Base-by-base conservation (phyloP, 2,797 vertebrate genomes). In the Pipistrellus pipistrellus region DNA sequence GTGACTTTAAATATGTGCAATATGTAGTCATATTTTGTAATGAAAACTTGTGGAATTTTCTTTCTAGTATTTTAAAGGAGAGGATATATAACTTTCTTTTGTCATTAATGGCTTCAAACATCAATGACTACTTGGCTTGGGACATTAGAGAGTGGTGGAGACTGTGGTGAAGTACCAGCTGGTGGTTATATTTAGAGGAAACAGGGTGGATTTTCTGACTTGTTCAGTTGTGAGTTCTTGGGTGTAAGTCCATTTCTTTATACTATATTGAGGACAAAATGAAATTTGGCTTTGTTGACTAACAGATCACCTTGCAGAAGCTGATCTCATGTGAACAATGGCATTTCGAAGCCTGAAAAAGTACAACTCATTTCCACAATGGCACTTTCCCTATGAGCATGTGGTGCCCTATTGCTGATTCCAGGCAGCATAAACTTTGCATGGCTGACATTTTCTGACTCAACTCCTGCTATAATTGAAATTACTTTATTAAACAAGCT, bases 401-500 rank as follows among this genome's bases (percentile, higher is more conserved):
- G 94, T 89, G 84, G 93, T 96, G 81, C 35, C 66, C 92, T 86
- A 46, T 92, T 90, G 89, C 96, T 93, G 96, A 96, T 96, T 96
- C 85, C 66, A 95, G 82, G 93, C 95, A 95, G 90, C 93, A 96
- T 95, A 96, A 96, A 97, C 96, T 97, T 97, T 96, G 94, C 88
- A 53, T 82, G 91, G 96, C 91, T 97, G 96, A 97, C 96, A 97
- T 97, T 96, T 97, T 96, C 94, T 97, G 97, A 97, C 94, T 97
- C 96, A 97, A 97, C 96, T 97, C 95, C 93, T 88, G 92, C 95
- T 95, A 96, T 97, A 97, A 97, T 97, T 97, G 97, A 97, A 97
- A 97, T 97, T 97, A 97, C 96, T 97, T 97, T 97, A 97, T 97
- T 97, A 97, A 97, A 97, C 96, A 97, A 97, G 96, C 96, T 97